phyloP scores from a whole-genome alignment of 2,888 invertebrate species.

The Temnothorax rugatulus region DNA sequence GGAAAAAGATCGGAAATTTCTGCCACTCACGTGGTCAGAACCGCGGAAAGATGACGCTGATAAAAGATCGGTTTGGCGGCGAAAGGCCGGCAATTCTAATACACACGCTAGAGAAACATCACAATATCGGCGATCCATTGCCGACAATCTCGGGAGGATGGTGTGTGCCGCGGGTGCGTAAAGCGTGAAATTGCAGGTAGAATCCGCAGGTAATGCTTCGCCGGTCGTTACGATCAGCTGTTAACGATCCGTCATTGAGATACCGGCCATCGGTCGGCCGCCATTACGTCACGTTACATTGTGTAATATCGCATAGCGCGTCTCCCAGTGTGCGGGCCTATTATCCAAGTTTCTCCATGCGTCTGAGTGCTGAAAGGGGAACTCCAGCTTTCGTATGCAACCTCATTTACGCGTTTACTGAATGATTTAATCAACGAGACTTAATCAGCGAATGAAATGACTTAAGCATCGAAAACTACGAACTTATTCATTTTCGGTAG shows the following conservation, averaged over 20 bases:
- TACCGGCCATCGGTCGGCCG: conserved; percentile 29
- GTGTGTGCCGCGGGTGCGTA: conserved; percentile 42
- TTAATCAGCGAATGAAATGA: neutral
- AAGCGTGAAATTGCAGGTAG: conserved; percentile 59
- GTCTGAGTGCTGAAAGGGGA: neutral
- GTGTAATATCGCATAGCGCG: conserved; percentile 19
- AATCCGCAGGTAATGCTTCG: conserved; percentile 47
- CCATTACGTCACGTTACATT: conserved; percentile 42
- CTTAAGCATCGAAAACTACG: neutral
- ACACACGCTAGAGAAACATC: neutral
- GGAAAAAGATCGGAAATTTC: conserved; percentile 18
- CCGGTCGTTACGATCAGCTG: conserved; percentile 51
- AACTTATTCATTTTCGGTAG: neutral
- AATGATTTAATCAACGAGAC: neutral
- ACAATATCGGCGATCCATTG: neutral
- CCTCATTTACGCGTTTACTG: neutral
- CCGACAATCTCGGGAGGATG: conserved; percentile 30
- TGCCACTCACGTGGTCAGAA: neutral
- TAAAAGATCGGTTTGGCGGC: neutral
- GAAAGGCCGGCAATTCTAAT: conserved; percentile 14
- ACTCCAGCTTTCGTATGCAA: neutral
- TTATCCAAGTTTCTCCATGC: conserved; percentile 11
- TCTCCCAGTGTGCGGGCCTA: neutral
- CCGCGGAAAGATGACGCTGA: conserved; percentile 1
- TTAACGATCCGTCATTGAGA: conserved; percentile 56